Base-by-base conservation (phyloP, 35 echinoderm and acorn worm genomes). In the Apostichopus californicus region DNA sequence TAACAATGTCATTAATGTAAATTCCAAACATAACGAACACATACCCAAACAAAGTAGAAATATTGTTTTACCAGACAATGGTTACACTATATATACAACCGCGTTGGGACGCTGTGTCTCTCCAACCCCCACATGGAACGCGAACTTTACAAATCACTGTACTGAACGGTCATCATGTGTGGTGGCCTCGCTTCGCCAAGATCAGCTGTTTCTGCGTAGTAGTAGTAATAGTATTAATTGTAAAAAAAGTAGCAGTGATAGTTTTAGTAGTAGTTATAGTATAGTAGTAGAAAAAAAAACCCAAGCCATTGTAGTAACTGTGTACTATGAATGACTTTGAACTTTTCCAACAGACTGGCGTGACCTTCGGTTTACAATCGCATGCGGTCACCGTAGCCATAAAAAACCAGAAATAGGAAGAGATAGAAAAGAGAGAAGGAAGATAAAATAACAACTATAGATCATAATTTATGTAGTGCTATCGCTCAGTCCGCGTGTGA, bases 301-400 rank as follows among this genome's bases (percentile, higher is more conserved):
- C 11, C 18, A 68, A 68, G 11, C 18, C 8, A 56, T 83, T 12
- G 80, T 83, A 83, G 80, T 83, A 83, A 55, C 52, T 17, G 46
- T 83, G 80, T 17, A 83, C 80, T 83, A 83, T 83, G 80, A 17
- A 55, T 8, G 55, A 14, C n/a, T 83, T 13, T 83, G 80, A 83
- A 83, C 53, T 52, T 81, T 26, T 46, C 34, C 25, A 81, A 15
- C 13, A 34, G 46, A 56, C 18, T 55, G 80, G 46, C 55, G 18
- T 20, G 80, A 83, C 80, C 80, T 83, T 83, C 55, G 55, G 55
- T 83, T 83, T 53, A 53, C 55, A 17, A 55, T 83, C 53, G 53
- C 18, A 17, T 26, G 80, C 80, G 80, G 80, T 83, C 80, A 83
- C 10, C 80, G 6, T 14, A 55, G 52, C 25, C 80, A 55, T 83